These are phyloP conservation scores for Coenobita brevimanus DNA, from an alignment of 1,140 invertebrate species.

Conservation along the genomic window DNA sequence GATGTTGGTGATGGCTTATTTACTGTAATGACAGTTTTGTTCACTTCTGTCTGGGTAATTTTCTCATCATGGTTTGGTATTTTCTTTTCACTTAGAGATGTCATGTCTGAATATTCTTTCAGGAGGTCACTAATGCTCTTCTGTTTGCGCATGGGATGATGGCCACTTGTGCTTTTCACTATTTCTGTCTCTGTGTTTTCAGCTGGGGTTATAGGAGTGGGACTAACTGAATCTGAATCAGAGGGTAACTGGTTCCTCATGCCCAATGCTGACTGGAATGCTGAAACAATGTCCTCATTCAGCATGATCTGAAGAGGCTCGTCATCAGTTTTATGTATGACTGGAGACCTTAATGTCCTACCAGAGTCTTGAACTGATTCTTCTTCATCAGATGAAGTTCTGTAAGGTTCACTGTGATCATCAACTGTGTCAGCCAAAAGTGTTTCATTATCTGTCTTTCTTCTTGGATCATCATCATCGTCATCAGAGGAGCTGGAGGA, in stretches of 20 bases:
- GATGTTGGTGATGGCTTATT: not conserved
- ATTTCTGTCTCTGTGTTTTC: not conserved
- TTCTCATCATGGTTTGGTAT: not conserved
- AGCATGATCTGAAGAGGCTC: too few relatives aligned
- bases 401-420: too few relatives aligned
- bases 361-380: too few relatives aligned
- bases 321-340: too few relatives aligned
- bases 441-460: too few relatives aligned
- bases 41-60: conserved; percentile 1
- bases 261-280: too few relatives aligned
- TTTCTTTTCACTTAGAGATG: conserved; percentile 10
- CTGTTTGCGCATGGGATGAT: not conserved
- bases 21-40: conserved; percentile 35
- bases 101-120: conserved; percentile 38
- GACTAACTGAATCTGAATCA: not conserved
- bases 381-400: too few relatives aligned
- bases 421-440: too few relatives aligned
- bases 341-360: too few relatives aligned
- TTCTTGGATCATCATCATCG: too few relatives aligned
- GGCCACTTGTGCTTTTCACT: not conserved
- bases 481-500: too few relatives aligned
- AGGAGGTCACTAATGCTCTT: conserved; percentile 26
- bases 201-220: not conserved
- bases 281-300: too few relatives aligned
- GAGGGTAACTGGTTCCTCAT: not conserved